These are phyloP conservation scores for Octodon degus DNA, from an alignment of 2,113 vertebrate genomes.

Conservation along the genomic window DNA sequence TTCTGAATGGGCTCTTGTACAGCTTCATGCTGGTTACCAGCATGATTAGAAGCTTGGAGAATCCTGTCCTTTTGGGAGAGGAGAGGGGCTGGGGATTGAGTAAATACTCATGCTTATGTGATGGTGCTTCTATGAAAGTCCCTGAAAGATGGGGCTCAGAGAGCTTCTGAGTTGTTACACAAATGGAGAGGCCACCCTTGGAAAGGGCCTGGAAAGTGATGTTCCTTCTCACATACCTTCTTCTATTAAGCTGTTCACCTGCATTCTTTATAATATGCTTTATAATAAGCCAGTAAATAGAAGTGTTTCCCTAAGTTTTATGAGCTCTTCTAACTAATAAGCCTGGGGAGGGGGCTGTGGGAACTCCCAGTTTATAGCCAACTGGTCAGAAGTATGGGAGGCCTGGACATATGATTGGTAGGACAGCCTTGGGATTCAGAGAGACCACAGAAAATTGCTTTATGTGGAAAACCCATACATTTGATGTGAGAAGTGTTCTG, in stretches of 20 bases:
- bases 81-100: not conserved
- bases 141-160: not conserved
- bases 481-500: not conserved
- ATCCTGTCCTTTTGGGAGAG: not conserved
- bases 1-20: not conserved
- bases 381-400: not conserved
- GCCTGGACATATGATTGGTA: not conserved
- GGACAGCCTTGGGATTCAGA: not conserved
- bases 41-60: not conserved
- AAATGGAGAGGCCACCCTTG: not conserved
- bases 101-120: not conserved
- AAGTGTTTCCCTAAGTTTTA: not conserved
- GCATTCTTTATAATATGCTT: not conserved
- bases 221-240: not conserved
- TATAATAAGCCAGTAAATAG: not conserved
- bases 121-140: not conserved
- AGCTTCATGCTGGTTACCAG: not conserved
- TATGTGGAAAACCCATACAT: not conserved
- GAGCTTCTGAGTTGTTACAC: not conserved
- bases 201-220: not conserved
- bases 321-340: not conserved
- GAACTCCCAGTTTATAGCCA: not conserved
- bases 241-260: not conserved
- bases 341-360: not conserved
- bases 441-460: not conserved